Conservation (phyloP, 2,113 vertebrate species). For the Nerophis ophidion region DNA sequence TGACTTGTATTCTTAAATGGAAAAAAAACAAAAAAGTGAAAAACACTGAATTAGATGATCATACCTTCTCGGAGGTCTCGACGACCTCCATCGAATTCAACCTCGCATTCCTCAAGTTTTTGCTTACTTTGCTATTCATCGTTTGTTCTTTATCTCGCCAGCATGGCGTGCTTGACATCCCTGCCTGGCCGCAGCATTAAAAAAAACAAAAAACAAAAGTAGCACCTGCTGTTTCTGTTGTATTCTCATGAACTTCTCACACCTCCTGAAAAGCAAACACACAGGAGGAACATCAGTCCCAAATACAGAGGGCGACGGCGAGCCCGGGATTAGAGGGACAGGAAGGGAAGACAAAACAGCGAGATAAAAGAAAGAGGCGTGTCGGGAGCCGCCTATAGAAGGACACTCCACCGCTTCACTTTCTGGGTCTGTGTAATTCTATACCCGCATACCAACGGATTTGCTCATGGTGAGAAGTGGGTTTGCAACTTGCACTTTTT, state of each 20-base stretch:
- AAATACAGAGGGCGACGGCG: constrained; percentile 4
- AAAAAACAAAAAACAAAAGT: no score
- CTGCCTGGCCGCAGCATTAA: no score
- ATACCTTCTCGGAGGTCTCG: no score
- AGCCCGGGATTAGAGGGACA: constrained; percentile 31
- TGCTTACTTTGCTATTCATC: no score
- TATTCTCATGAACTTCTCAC: constrained; percentile 14
- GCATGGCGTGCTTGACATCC: no score
- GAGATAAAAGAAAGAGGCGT: constrained; percentile 50
- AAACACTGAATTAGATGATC: no score
- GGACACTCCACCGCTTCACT: constrained; percentile 32
- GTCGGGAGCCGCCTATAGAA: constrained; percentile 36
- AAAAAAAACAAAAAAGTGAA: no score
- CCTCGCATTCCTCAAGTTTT: no score
- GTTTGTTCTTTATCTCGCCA: no score
- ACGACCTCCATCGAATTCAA: no score
- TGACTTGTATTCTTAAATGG: no score
- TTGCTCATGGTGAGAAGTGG: constrained; percentile 14
- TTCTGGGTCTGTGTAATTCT: constrained; percentile 51
- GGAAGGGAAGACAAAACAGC: constrained; percentile 30
- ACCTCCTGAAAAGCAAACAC: constrained; percentile 8
- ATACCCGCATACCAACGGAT: constrained; percentile 50
- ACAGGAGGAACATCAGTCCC: constrained; percentile 28
- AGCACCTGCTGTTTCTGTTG: no score
- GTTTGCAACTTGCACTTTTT: constrained; percentile 9